Base-by-base conservation (phyloP, 1,140 invertebrate genomes). In the Melanaphis sacchari region DNA sequence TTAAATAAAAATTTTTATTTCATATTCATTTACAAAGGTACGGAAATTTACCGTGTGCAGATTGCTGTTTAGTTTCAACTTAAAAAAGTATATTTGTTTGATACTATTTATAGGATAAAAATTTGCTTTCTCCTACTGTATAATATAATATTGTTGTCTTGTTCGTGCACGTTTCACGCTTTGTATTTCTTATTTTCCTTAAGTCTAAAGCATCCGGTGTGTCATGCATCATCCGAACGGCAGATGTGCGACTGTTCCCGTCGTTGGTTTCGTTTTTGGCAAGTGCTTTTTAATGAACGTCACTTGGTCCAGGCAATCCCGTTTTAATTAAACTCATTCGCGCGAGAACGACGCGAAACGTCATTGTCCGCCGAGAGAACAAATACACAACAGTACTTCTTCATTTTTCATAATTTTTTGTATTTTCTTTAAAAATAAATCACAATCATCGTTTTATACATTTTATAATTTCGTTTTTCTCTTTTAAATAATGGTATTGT, bases 341-440 rank as follows among this genome's bases (percentile, higher is more conserved):
- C 49, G 59, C 40, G 90, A 43, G 26, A 76, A 91, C 15, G 52
- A 43, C 18, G 1, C 22, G 22, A 87, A 43, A 89, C 87, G 87
- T 26, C 41, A n/a, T 87, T 43, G 26, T 43, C 40, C 40, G 41
- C 6, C 2, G 84, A 38, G 36, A 15, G 38, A 54, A 52, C 36
- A 89, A 89, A 85, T 43, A 85, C 84, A 85, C 41, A 31, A 40
- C 38, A 84, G 7, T 26, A 22, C 31, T 54, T n/a, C 6, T 26
- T 82, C 22, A 38, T 81, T 38, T 90, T 82, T 92, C 66, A 26
- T 46, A 46, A 82, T 91, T 41, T 66, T 76, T 26, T 89, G 21
- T 89, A 81, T 82, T 82, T 92, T 92, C 40, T 36, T 82, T 82
- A 92, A 92, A 92, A 92, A 84, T 92, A 92, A 92, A 92, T 92